A percentile compares a stretch with the other conserved stretches of the same genome.
Conservation (phyloP, 2,797 vertebrate genomes). For the Cheirogaleus major region DNA sequence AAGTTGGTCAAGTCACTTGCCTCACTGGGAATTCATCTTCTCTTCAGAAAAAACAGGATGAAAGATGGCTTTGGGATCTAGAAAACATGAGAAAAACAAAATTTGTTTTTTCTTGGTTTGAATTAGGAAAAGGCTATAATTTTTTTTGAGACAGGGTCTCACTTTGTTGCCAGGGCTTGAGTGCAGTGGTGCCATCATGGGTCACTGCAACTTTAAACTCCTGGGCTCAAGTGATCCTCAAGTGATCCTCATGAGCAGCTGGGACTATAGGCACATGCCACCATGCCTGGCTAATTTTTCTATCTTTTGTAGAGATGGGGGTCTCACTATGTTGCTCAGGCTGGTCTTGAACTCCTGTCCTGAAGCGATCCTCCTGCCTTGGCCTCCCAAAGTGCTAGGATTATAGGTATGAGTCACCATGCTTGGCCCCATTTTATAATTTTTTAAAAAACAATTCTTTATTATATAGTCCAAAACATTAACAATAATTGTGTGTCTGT, state of each 20-base stretch:
- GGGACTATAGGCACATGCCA: not conserved
- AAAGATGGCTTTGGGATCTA: not conserved
- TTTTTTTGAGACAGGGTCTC: not conserved
- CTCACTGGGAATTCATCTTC: slow-evolving; percentile 4
- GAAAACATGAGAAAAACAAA: slow-evolving; percentile 32
- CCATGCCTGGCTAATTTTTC: not conserved
- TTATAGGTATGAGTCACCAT: not conserved
- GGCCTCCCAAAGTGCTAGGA: not conserved
- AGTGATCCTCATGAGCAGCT: not conserved
- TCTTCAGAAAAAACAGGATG: slow-evolving; percentile 11
- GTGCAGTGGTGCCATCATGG: too few species aligned
- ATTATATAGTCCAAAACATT: slow-evolving; percentile 12
- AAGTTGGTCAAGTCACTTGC: not conserved
- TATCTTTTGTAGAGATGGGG: not conserved
- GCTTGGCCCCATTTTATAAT: not conserved
- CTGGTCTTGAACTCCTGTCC: not conserved
- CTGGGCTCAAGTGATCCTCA: not conserved
- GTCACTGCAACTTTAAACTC: not conserved
- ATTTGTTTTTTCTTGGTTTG: slow-evolving; percentile 4
- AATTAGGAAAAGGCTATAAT: slow-evolving; percentile 19
- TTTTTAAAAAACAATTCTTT: not conserved
- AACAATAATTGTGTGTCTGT: not conserved
- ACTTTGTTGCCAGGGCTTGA: not conserved
- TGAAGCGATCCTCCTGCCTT: not conserved
- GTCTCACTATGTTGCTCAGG: not conserved